Percentiles rank a stretch among this genome's conserved stretches.
Evolutionary conservation across 2,113 vertebrate genomes (phyloP).

Genomic region (Vimba vimba): DNA sequence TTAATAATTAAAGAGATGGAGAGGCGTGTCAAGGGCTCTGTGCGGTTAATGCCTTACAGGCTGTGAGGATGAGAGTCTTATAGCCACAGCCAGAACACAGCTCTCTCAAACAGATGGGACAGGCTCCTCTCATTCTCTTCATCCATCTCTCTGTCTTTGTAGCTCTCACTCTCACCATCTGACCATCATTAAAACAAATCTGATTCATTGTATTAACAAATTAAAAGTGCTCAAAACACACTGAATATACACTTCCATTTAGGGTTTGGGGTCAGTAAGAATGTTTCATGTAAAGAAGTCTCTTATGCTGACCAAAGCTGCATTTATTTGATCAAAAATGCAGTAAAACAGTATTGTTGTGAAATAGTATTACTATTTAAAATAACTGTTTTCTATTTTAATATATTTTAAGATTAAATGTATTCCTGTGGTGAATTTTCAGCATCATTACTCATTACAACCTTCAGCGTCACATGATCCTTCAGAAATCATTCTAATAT

Average conservation of each 20-base stretch:
- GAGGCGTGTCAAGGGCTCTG: conserved; percentile 47
- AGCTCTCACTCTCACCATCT: neutral
- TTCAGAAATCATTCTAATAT: neutral
- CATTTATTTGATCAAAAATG: neutral
- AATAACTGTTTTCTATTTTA: neutral
- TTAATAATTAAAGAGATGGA: conserved; percentile 58
- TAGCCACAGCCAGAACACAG: conserved; percentile 8
- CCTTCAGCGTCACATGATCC: neutral
- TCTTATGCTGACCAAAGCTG: neutral
- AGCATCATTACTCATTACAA: neutral
- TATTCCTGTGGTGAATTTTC: neutral
- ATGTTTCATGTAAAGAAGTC: neutral
- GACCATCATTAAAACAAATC: conserved; percentile 1
- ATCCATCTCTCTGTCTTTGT: conserved; percentile 6
- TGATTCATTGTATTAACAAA: neutral
- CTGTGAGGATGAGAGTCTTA: conserved; percentile 20
- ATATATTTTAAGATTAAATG: neutral
- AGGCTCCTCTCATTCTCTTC: conserved; percentile 18
- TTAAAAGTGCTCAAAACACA: neutral
- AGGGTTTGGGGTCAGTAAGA: neutral
- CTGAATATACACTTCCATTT: neutral
- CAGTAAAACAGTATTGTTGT: neutral
- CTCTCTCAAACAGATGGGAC: conserved; percentile 18
- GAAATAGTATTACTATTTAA: neutral
- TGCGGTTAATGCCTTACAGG: conserved; percentile 51